A percentile compares a stretch with the other conserved stretches of the same genome.
These are phyloP conservation scores for Tetropium fuscum DNA, from an alignment of 2,888 invertebrate species.

Conservation along the genomic window DNA sequence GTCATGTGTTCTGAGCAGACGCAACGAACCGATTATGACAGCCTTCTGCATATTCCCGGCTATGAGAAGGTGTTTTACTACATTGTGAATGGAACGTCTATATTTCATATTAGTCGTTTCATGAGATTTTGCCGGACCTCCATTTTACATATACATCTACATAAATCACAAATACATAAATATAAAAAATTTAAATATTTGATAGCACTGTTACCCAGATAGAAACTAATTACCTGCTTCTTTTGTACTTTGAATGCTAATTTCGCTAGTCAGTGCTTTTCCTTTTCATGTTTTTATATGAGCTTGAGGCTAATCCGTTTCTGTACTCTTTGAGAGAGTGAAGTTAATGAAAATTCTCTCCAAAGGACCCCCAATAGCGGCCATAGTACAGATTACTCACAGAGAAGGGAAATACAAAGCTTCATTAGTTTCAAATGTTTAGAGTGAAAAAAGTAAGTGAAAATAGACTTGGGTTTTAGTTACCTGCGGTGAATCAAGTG, in stretches of 20 bases:
- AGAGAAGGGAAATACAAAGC: constrained; percentile 44
- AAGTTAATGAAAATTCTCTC: constrained; percentile 46
- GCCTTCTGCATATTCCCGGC: too few species aligned
- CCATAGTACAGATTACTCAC: constrained; percentile 39
- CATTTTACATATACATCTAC: too few species aligned
- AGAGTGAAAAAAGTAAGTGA: constrained; percentile 27
- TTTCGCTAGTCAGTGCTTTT: constrained; percentile 18
- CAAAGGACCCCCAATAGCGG: constrained; percentile 23
- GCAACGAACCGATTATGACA: too few species aligned
- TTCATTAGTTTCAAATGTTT: constrained; percentile 45
- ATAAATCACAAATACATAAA: too few species aligned
- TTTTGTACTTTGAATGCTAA: constrained; percentile 20
- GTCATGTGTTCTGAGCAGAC: too few species aligned
- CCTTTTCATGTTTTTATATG: constrained; percentile 26
- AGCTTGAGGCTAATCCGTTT: constrained; percentile 38
- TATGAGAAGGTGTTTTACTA: too few species aligned
- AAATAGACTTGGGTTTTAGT: background rate
- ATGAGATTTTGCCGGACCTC: too few species aligned
- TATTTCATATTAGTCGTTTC: too few species aligned
- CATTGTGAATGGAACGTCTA: too few species aligned
- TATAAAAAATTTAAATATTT: background rate
- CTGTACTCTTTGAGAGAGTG: constrained; percentile 34
- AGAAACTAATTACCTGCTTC: constrained; percentile 16
- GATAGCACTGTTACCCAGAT: background rate
- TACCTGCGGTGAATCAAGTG: background rate